phyloP scores from a whole-genome alignment of 2,888 invertebrate genomes.

The Helicoverpa assulta region DNA sequence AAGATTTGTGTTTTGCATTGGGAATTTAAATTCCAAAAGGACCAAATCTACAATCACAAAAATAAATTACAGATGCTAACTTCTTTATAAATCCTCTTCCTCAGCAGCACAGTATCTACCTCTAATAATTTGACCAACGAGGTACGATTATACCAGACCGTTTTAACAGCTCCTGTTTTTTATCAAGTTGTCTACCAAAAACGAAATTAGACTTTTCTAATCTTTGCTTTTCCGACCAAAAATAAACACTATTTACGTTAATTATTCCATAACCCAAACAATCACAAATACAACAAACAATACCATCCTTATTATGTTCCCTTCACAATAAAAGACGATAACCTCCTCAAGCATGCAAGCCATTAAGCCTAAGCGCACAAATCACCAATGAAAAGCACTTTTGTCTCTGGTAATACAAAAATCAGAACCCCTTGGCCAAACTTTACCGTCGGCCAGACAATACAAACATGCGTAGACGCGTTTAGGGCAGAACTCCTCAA shows the following conservation, averaged over 20 bases:
- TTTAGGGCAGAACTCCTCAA: constrained; percentile 74
- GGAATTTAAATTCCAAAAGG: no score
- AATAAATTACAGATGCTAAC: no score
- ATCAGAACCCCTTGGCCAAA: constrained; percentile 76
- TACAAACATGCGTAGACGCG: constrained; percentile 73
- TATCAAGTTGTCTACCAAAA: not conserved
- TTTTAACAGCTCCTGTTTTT: not conserved
- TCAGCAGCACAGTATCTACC: no score
- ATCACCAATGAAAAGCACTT: constrained; percentile 55
- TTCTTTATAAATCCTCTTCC: no score
- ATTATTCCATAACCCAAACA: constrained; percentile 12
- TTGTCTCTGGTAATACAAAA: constrained; percentile 56
- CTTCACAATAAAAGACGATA: constrained; percentile 34
- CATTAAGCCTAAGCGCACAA: constrained; percentile 59
- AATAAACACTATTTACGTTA: not conserved
- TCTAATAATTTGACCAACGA: no score
- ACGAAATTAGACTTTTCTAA: not conserved
- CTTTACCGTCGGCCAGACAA: constrained; percentile 81
- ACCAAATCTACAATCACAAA: no score
- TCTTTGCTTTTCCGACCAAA: not conserved
- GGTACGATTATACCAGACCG: no score
- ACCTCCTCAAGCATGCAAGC: constrained; percentile 42
- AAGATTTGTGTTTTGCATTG: no score
- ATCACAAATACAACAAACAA: constrained; percentile 19
- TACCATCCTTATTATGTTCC: constrained; percentile 16